Conservation (phyloP, 2,113 vertebrate species). For the Cyanocitta stelleri region DNA sequence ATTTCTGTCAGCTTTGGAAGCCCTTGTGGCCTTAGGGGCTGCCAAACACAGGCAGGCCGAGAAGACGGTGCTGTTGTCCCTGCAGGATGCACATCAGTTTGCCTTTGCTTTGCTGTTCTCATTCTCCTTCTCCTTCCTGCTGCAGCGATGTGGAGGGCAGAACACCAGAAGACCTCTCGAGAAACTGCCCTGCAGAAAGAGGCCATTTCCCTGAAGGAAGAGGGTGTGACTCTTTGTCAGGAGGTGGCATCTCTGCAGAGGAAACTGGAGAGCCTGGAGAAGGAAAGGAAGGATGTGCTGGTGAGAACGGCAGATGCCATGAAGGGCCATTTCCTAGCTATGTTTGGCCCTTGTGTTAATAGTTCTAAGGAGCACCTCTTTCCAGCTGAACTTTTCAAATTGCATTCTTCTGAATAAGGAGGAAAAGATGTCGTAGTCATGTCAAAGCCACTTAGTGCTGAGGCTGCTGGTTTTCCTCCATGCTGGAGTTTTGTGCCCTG, state of each 20-base stretch:
- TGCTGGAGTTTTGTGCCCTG: neutral
- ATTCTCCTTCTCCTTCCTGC: too few species aligned
- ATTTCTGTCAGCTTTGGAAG: too few species aligned
- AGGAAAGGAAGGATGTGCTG: slow-evolving; percentile 52
- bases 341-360: neutral
- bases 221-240: neutral
- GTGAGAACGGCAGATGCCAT: slow-evolving; percentile 12
- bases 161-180: neutral
- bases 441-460: neutral
- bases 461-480: neutral
- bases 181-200: slow-evolving; percentile 39
- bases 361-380: neutral
- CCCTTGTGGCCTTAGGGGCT: too few species aligned
- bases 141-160: too few species aligned
- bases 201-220: neutral
- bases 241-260: slow-evolving; percentile 47
- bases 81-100: too few species aligned
- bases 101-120: neutral
- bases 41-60: too few species aligned
- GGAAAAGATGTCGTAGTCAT: neutral
- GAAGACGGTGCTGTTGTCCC: too few species aligned
- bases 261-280: slow-evolving; percentile 21
- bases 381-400: neutral
- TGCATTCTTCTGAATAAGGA: neutral
- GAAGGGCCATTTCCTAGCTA: neutral